Conservation (phyloP, 2,797 vertebrate genomes). For the Sphenopsis melanotis region DNA sequence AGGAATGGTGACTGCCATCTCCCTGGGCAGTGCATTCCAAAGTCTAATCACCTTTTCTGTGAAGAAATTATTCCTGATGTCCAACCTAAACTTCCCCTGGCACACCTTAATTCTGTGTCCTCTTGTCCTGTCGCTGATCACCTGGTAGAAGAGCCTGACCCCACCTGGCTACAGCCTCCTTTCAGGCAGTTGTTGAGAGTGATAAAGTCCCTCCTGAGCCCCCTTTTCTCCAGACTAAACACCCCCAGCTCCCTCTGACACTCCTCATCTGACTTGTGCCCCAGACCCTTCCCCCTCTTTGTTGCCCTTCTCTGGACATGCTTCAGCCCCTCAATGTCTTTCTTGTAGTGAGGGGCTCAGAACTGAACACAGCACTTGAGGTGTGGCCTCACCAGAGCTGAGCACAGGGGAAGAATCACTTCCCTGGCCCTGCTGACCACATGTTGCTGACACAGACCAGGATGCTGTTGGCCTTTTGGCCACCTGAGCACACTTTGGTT, state of each 20-base stretch:
- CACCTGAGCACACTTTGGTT: neutral
- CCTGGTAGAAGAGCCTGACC: neutral
- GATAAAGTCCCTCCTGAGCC: neutral
- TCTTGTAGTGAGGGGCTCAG: neutral
- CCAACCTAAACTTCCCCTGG: neutral
- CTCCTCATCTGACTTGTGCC: neutral
- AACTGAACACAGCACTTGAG: accelerated
- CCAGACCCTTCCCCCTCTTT: too few species aligned
- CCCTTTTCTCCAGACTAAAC: neutral
- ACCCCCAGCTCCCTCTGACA: neutral
- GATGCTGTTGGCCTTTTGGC: neutral
- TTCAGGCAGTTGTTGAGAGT: neutral
- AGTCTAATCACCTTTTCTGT: neutral
- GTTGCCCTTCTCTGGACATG: accelerated
- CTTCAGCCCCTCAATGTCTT: neutral
- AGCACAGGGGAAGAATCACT: neutral
- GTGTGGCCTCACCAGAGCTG: accelerated
- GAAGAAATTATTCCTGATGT: neutral
- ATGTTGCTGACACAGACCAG: neutral
- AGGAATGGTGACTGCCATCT: neutral
- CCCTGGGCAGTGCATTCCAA: neutral
- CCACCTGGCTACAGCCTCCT: neutral
- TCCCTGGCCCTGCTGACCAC: neutral
- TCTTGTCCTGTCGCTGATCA: neutral
- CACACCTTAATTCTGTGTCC: neutral